Conservation (phyloP, 1,140 invertebrate genomes). For the Heliconius himera region DNA sequence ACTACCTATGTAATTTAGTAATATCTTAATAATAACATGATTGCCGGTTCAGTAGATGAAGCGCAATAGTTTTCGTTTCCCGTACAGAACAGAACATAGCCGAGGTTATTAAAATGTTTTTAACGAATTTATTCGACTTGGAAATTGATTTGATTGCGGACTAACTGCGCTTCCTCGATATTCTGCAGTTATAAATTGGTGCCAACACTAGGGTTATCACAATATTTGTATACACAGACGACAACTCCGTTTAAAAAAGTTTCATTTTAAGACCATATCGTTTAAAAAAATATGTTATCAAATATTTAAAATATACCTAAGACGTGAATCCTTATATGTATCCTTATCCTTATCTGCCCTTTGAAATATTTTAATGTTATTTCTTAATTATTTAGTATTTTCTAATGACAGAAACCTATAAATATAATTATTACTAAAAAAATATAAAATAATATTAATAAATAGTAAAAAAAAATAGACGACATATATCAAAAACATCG, state of each 20-base stretch:
- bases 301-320: too few species aligned
- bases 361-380: too few species aligned
- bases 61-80: conserved; percentile 3
- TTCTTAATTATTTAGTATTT: too few species aligned
- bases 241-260: background rate
- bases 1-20: background rate
- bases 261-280: too few species aligned
- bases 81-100: background rate
- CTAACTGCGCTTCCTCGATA: conserved; percentile 45
- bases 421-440: too few species aligned
- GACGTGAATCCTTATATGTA: too few species aligned
- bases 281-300: too few species aligned
- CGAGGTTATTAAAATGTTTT: conserved; percentile 29
- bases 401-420: too few species aligned
- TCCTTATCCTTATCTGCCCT: too few species aligned
- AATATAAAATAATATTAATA: too few species aligned
- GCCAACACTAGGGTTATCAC: conserved; percentile 24
- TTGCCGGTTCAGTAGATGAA: background rate
- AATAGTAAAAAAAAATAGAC: background rate
- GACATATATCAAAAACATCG: background rate
- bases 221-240: background rate
- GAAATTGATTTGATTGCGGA: conserved; percentile 39
- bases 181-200: conserved; percentile 34
- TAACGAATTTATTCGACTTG: conserved; percentile 36
- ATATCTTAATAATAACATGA: background rate